Conservation (phyloP, 2,888 invertebrate genomes). For the Lissonota sp. region DNA sequence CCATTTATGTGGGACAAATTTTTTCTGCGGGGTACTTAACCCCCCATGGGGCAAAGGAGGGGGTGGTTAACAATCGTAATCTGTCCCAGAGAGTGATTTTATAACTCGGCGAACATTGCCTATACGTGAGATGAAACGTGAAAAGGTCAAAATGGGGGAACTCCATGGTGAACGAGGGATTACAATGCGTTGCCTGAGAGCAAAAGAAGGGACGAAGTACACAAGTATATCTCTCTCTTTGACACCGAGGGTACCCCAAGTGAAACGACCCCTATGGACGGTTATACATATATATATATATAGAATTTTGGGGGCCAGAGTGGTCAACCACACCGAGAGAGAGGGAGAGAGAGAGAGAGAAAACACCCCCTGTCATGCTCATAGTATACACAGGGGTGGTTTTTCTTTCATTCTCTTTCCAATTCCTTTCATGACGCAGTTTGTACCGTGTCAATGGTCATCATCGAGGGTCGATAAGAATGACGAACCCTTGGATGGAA, state of each 20-base stretch:
- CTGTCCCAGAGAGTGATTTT: not conserved
- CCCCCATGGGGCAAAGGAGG: not conserved
- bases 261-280: too few species aligned
- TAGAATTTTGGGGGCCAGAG: not conserved
- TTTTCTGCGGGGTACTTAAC: too few species aligned
- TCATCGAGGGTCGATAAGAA: conserved; percentile 57
- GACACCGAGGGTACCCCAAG: too few species aligned
- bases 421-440: not conserved
- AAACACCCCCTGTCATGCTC: conserved; percentile 22
- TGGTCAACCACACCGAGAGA: conserved; percentile 18
- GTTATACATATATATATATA: not conserved
- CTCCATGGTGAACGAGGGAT: conserved; percentile 6
- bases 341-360: conserved; percentile 13
- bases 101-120: conserved; percentile 16
- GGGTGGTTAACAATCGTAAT: conserved; percentile 46
- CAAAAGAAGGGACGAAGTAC: not conserved
- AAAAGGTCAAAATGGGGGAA: conserved; percentile 7
- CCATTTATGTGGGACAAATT: too few species aligned
- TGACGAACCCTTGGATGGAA: conserved; percentile 20
- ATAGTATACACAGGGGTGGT: not conserved
- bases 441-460: conserved; percentile 57
- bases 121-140: conserved; percentile 21
- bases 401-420: not conserved
- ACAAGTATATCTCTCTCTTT: not conserved
- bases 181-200: conserved; percentile 17